These are phyloP conservation scores for Salminus brasiliensis DNA, from an alignment of 2,113 vertebrate species.

Conservation along the genomic window DNA sequence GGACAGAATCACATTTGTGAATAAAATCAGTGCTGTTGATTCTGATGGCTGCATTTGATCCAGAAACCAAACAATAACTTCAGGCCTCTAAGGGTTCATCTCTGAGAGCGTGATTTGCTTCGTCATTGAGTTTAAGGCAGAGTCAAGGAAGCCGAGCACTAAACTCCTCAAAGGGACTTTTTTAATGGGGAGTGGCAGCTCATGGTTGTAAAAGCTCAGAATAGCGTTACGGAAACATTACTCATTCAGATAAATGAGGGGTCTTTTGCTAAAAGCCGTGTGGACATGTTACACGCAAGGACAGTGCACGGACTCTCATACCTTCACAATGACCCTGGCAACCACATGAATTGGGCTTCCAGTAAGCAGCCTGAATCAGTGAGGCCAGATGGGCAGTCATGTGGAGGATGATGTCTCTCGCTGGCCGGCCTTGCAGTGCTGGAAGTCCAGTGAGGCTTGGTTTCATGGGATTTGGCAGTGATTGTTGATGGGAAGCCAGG, in stretches of 20 bases:
- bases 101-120: background rate
- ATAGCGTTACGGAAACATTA: conserved; percentile 19
- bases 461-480: conserved; percentile 21
- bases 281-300: conserved; percentile 33
- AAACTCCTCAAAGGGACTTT: background rate
- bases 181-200: background rate
- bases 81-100: background rate
- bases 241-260: conserved; percentile 40
- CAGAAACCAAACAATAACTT: background rate
- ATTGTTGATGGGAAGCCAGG: conserved; percentile 5
- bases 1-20: no score
- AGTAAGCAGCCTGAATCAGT: conserved; percentile 59
- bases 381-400: conserved; percentile 37
- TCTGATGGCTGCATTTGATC: no score
- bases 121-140: background rate
- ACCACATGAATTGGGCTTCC: conserved; percentile 61
- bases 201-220: conserved; percentile 32
- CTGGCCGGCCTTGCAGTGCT: background rate
- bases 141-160: background rate
- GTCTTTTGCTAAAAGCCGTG: conserved; percentile 24
- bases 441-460: background rate
- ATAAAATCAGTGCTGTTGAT: no score
- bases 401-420: background rate
- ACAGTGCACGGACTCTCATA: conserved; percentile 34
- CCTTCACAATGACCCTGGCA: conserved; percentile 39